Evolutionary conservation across 2,113 vertebrate genomes (phyloP).

Genomic region (Centropristis striata): DNA sequence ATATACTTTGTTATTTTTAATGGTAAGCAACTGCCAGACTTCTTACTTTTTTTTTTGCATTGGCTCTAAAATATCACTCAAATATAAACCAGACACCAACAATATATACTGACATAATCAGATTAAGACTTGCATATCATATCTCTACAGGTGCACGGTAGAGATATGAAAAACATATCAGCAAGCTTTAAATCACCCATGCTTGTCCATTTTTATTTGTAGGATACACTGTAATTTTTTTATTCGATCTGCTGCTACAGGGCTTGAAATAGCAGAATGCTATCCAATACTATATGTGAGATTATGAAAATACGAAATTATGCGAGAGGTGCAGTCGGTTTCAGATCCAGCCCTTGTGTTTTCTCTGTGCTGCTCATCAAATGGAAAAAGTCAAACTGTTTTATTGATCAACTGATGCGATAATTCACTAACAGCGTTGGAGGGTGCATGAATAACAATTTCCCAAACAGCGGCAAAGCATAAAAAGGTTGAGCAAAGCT

Average conservation of each 20-base stretch:
- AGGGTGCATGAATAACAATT: slow-evolving; percentile 49
- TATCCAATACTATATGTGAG: not conserved
- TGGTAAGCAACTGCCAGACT: no score
- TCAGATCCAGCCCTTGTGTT: not conserved
- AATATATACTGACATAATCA: not conserved
- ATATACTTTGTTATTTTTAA: no score
- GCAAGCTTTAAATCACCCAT: not conserved
- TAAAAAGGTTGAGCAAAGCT: slow-evolving; percentile 73
- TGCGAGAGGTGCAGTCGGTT: not conserved
- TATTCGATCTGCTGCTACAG: not conserved
- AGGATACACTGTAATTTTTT: not conserved
- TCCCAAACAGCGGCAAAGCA: slow-evolving; percentile 60
- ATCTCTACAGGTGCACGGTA: not conserved
- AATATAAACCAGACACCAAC: not conserved
- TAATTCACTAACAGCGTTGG: slow-evolving; percentile 30
- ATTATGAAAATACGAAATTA: not conserved
- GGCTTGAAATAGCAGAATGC: not conserved
- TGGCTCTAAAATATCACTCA: not conserved
- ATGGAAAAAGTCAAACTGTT: slow-evolving; percentile 37
- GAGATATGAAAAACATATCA: not conserved
- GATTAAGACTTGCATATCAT: not conserved
- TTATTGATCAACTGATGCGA: slow-evolving; percentile 40
- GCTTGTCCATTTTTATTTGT: not conserved
- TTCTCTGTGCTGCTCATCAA: not conserved
- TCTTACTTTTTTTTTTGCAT: no score